Percentiles rank a stretch among this genome's conserved stretches.
Evolutionary conservation across 2,888 invertebrate genomes (phyloP).

Genomic region (Thalpophila matura): DNA sequence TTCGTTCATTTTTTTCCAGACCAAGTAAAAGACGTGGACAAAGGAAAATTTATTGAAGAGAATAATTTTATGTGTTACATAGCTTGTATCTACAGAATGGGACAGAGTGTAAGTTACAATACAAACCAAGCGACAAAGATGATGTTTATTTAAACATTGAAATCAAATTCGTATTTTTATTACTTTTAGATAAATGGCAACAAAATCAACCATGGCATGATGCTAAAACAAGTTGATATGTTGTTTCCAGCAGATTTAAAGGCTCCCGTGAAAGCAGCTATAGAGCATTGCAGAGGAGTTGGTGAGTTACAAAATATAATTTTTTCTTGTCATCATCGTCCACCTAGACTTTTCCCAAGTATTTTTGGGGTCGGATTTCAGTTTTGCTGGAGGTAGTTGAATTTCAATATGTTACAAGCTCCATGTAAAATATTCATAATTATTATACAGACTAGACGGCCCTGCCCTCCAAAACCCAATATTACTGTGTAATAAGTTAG

Average conservation of each 20-base stretch:
- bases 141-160: not conserved
- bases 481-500: no score
- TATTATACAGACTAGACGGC: no score
- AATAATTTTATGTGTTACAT: conserved; percentile 75
- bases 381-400: no score
- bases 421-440: no score
- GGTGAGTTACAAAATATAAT: conserved; percentile 66
- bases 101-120: conserved; percentile 66
- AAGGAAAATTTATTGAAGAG: conserved; percentile 73
- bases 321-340: no score
- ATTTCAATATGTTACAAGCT: no score
- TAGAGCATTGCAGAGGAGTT: conserved; percentile 71
- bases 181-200: conserved; percentile 74
- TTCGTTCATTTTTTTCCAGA: no score
- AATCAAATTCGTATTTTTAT: not conserved
- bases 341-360: no score
- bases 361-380: no score
- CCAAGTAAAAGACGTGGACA: conserved; percentile 70
- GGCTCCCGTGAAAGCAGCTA: conserved; percentile 68
- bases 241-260: conserved; percentile 78
- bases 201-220: conserved; percentile 70
- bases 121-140: not conserved
- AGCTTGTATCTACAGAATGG: conserved; percentile 71
- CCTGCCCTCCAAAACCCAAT: no score
- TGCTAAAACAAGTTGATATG: conserved; percentile 77